Evolutionary conservation across 2,113 vertebrate species (phyloP).

Genomic region (Aegotheles bennettii): DNA sequence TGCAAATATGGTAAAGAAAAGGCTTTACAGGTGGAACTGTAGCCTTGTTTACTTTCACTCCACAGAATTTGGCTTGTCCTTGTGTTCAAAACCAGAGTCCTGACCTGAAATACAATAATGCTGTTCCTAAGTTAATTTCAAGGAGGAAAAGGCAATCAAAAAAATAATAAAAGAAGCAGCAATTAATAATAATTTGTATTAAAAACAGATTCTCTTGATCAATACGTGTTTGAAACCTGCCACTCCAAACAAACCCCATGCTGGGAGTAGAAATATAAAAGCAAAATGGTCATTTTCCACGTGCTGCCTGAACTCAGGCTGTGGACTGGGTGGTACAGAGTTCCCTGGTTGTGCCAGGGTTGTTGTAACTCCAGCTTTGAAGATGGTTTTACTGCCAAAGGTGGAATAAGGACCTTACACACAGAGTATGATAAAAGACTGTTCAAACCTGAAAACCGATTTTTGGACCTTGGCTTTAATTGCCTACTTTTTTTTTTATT

Average conservation of each 20-base stretch:
- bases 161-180: no score
- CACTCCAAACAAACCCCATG: background rate
- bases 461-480: background rate
- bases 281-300: background rate
- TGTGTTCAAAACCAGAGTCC: background rate
- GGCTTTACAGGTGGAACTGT: background rate
- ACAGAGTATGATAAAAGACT: background rate
- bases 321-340: background rate
- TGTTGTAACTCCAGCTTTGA: background rate
- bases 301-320: background rate
- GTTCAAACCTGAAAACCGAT: background rate
- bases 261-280: background rate
- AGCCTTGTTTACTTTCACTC: background rate
- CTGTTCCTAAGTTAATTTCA: background rate
- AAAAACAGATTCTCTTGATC: background rate
- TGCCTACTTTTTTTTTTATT: background rate
- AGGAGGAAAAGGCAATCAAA: background rate
- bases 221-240: background rate
- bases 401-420: background rate
- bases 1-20: background rate
- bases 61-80: background rate
- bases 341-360: background rate
- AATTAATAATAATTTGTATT: background rate
- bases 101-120: background rate
- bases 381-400: background rate